A percentile compares a stretch with the other conserved stretches of the same genome.
Conservation (phyloP, 2,113 vertebrate genomes). For the Mormyrus iriodes region DNA sequence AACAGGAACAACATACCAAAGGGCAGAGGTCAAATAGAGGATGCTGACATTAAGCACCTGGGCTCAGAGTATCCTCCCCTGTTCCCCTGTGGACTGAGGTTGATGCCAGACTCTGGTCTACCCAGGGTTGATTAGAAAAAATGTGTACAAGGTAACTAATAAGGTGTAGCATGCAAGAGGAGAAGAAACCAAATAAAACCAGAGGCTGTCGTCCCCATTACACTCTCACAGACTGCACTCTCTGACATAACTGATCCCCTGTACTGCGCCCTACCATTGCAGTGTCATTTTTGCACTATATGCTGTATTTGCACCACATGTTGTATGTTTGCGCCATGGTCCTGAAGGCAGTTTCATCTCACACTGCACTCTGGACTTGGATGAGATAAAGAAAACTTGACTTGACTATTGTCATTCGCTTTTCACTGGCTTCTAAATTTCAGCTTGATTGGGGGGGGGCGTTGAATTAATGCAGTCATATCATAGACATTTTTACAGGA, state of each 20-base stretch:
- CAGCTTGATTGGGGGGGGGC: too few relatives aligned
- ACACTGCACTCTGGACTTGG: background rate
- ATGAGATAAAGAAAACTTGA: background rate
- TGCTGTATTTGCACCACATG: background rate
- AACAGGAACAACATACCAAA: conserved; percentile 1
- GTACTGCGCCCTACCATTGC: background rate
- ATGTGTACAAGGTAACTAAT: conserved; percentile 80
- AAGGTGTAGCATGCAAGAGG: conserved; percentile 87
- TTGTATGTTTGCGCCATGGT: background rate
- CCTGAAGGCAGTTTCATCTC: background rate
- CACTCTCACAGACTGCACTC: background rate
- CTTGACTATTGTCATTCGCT: too few relatives aligned
- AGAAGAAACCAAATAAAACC: conserved; percentile 85
- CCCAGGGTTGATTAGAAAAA: conserved; percentile 64
- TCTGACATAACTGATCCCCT: background rate
- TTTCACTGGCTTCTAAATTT: background rate
- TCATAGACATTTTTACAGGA: background rate
- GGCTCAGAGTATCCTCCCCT: conserved; percentile 1
- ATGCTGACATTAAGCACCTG: conserved; percentile 15
- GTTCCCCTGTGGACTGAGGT: background rate
- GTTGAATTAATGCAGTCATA: too few relatives aligned
- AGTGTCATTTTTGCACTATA: background rate
- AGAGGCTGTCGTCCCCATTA: conserved; percentile 84
- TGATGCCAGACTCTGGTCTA: conserved; percentile 49
- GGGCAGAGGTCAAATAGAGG: background rate